A percentile compares a stretch with the other conserved stretches of the same genome.
Conservation (phyloP, 2,113 vertebrate genomes). For the Alethe castanea region DNA sequence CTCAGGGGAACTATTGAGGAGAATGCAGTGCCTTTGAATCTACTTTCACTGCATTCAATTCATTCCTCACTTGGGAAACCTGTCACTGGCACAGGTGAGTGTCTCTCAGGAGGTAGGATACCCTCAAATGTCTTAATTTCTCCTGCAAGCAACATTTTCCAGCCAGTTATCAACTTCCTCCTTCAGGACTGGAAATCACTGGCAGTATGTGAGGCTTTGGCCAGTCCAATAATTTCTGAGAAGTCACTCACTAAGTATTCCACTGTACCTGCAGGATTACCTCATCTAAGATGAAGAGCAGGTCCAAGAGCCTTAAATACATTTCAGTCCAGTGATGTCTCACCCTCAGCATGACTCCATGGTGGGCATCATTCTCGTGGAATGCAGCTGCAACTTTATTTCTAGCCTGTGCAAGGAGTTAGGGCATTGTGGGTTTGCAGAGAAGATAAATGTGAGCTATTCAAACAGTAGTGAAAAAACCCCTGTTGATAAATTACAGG, state of each 20-base stretch:
- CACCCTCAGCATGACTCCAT: neutral
- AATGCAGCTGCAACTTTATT: neutral
- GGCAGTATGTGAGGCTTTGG: neutral
- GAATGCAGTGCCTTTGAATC: neutral
- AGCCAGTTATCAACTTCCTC: neutral
- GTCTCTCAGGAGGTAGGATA: neutral
- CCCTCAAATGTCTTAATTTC: neutral
- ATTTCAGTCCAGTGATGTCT: neutral
- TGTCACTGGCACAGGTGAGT: neutral
- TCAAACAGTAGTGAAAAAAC: neutral
- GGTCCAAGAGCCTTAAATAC: neutral
- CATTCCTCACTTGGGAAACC: neutral
- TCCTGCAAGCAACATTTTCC: neutral
- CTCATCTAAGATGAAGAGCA: neutral
- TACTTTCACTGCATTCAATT: neutral
- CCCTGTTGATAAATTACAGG: neutral
- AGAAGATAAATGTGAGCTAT: neutral
- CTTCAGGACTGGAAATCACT: neutral
- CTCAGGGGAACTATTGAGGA: neutral
- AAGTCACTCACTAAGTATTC: neutral
- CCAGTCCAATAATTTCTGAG: neutral
- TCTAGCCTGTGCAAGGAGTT: neutral
- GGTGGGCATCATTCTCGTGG: neutral
- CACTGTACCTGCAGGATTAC: neutral
- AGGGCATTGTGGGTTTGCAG: neutral